Evolutionary conservation across 2,888 invertebrate genomes (phyloP), one percentile per base, ranked within the genome.

Genomic region (Aphodius sticticus): DNA sequence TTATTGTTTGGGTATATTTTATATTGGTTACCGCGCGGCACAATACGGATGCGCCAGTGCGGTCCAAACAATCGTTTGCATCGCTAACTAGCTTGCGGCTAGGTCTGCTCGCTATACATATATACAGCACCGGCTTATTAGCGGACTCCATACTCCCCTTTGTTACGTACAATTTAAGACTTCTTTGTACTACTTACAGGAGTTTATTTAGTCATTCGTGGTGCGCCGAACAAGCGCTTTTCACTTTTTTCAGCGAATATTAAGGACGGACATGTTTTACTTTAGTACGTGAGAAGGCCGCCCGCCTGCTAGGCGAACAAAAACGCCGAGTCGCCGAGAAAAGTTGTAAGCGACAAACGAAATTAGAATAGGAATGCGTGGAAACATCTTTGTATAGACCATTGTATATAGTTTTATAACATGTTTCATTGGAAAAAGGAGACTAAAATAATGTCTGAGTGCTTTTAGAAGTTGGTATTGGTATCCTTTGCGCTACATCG

Each of bases 1-100:
- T 26, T 26, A 26, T 26, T 26, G 26, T 26, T 26, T 26, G 26
- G 53, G 9, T 53, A 53, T 53, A 9, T 53, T 53, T 9, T 53
- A 53, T 53, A 82, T 82, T 81, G 81, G 80, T 81, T 77, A 77
- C 77, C 81, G 76, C 77, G 77, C 78, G 76, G 70, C 75, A 76
- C 78, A 78, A 70, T 78, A 76, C 70, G 75, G 78, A 69, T 26
- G 16, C 75, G 74, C 70, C 53, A 1, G 53, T 53, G 53, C 53
- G 53, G 53, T 53, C 53, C 53, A 53, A 79, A 81, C 81, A 81
- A 80, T 81, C 81, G 80, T 81, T 81, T 81, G 80, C 80, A 80
- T 80, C 78, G 81, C 38, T 81, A 81, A 81, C 79, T 80, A 80
- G 81, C 35, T 36, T n/a, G 36, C 37, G 74, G 74, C 37, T 35